phyloP scores from a whole-genome alignment of 2,888 invertebrate genomes.

The Parelbella ahira region DNA sequence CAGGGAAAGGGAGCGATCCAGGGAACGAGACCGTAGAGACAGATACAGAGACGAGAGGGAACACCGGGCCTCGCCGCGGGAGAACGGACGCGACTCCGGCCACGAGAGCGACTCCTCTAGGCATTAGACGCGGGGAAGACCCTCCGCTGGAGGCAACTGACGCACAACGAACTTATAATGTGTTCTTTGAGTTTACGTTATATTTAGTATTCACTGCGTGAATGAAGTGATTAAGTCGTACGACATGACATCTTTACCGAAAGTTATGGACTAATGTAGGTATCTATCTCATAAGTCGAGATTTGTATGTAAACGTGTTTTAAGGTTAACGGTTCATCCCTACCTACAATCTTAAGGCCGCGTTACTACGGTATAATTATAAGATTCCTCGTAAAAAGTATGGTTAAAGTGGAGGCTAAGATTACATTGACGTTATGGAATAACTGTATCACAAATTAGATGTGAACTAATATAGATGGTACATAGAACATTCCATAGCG shows the following conservation, averaged over 20 bases:
- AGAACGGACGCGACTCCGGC: slow-evolving; percentile 73
- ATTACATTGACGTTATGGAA: slow-evolving; percentile 45
- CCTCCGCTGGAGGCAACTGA: background rate
- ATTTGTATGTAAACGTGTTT: slow-evolving; percentile 49
- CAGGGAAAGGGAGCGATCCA: slow-evolving; percentile 52
- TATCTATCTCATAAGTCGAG: slow-evolving; percentile 44
- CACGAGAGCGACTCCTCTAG: slow-evolving; percentile 77
- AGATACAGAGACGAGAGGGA: slow-evolving; percentile 66
- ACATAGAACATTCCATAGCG: slow-evolving; percentile 59
- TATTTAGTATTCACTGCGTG: slow-evolving; percentile 34
- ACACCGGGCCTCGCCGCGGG: slow-evolving; percentile 69
- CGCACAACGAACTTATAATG: slow-evolving; percentile 23
- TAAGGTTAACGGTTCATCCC: slow-evolving; percentile 54
- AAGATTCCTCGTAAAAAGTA: slow-evolving; percentile 46
- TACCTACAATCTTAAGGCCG: slow-evolving; percentile 62
- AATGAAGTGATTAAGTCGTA: slow-evolving; percentile 32
- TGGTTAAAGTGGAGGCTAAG: slow-evolving; percentile 64
- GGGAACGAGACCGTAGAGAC: slow-evolving; percentile 61
- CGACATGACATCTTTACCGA: slow-evolving; percentile 65
- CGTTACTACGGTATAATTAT: slow-evolving; percentile 59
- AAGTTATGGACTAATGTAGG: slow-evolving; percentile 52
- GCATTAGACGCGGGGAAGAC: slow-evolving; percentile 44
- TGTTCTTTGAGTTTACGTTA: slow-evolving; percentile 15
- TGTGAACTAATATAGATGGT: slow-evolving; percentile 33
- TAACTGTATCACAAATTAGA: slow-evolving; percentile 34